Evolutionary conservation across 2,888 invertebrate genomes (phyloP).

Genomic region (Monopis laevigella): DNA sequence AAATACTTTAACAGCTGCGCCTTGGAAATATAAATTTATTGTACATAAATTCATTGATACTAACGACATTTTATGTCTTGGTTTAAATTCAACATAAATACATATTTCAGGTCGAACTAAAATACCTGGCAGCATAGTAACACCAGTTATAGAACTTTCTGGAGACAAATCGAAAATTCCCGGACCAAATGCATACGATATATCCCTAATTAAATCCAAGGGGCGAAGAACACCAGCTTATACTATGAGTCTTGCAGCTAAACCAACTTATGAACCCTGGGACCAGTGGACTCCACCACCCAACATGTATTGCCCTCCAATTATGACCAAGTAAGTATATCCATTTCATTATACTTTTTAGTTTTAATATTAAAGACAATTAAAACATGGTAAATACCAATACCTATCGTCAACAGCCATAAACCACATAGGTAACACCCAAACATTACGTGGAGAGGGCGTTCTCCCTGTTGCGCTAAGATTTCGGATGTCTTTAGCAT

Average conservation of each 20-base stretch:
- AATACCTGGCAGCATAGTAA: slow-evolving; percentile 35
- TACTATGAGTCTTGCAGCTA: slow-evolving; percentile 30
- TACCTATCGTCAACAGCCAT: no score
- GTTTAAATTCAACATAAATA: background rate
- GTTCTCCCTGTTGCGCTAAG: no score
- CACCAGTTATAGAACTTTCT: slow-evolving; percentile 26
- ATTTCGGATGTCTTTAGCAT: no score
- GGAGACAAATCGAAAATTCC: slow-evolving; percentile 27
- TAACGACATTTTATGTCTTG: background rate
- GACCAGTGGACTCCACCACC: slow-evolving; percentile 50
- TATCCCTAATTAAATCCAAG: no score
- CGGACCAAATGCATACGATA: slow-evolving; percentile 39
- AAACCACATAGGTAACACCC: no score
- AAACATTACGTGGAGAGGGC: no score
- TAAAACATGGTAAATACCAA: no score
- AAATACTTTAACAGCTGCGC: no score
- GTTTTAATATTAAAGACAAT: no score
- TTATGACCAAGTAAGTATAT: slow-evolving; percentile 30
- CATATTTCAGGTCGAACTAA: slow-evolving; percentile 26
- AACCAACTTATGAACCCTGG: slow-evolving; percentile 32
- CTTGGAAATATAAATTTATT: no score
- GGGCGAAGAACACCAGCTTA: slow-evolving; percentile 34
- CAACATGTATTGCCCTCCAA: slow-evolving; percentile 46
- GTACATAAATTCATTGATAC: background rate
- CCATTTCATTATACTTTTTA: no score